Percentiles rank a stretch among this genome's conserved stretches.
phyloP scores from a whole-genome alignment of 2,888 invertebrate species.

The Entomobrya proxima region DNA sequence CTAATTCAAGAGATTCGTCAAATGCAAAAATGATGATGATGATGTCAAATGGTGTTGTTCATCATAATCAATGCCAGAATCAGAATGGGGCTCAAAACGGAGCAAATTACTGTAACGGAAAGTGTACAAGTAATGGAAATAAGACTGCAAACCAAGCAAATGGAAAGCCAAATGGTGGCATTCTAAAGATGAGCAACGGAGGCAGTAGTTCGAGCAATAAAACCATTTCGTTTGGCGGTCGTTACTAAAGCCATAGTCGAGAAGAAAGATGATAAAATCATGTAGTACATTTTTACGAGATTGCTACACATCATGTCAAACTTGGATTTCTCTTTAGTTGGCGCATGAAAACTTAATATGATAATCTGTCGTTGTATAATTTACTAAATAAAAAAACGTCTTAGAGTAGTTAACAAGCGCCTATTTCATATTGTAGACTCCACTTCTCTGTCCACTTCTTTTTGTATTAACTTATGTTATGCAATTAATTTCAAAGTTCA shows the following conservation, averaged over 20 bases:
- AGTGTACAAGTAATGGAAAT: conserved; percentile 65
- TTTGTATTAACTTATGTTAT: too few species aligned
- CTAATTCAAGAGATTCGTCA: conserved; percentile 44
- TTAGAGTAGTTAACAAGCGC: too few species aligned
- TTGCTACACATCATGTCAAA: neutral
- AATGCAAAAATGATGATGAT: conserved; percentile 71
- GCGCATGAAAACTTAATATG: too few species aligned
- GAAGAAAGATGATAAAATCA: neutral
- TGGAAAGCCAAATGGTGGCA: conserved; percentile 70
- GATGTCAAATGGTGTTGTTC: conserved; percentile 52
- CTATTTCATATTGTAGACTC: too few species aligned
- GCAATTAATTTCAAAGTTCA: too few species aligned
- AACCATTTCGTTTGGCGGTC: conserved; percentile 73
- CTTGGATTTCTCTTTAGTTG: neutral
- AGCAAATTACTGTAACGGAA: conserved; percentile 57
- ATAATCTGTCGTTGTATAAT: too few species aligned
- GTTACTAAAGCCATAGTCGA: conserved; percentile 39
- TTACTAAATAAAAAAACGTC: too few species aligned
- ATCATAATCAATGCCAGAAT: conserved; percentile 67
- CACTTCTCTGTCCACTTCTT: too few species aligned
- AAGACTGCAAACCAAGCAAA: conserved; percentile 53
- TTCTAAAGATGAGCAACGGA: conserved; percentile 71
- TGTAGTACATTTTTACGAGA: neutral
- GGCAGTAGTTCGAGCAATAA: conserved; percentile 66
- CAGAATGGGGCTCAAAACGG: conserved; percentile 33